phyloP scores from a whole-genome alignment of 2,797 vertebrate genomes.

The Tiaroga cobitis region DNA sequence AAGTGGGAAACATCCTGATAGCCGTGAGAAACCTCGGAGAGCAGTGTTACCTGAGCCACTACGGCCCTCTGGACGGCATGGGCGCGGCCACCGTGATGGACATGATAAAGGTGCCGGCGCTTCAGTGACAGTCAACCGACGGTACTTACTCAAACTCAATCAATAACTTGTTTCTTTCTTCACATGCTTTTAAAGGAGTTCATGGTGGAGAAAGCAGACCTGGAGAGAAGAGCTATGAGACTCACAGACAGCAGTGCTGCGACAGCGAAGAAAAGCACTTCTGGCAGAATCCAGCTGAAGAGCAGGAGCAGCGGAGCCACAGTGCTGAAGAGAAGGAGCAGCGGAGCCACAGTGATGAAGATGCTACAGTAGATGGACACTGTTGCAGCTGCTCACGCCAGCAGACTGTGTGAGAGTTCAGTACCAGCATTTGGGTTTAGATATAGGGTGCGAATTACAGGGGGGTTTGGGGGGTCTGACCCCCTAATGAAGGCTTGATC shows the following conservation, averaged over 20 bases:
- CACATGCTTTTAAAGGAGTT: constrained; percentile 73
- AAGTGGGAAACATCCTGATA: constrained; percentile 70
- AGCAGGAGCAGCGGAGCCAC: constrained; percentile 63
- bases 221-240: constrained; percentile 66
- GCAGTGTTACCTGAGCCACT: constrained; percentile 74
- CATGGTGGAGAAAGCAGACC: constrained; percentile 75
- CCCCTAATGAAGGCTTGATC: too few species aligned
- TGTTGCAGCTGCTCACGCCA: background rate
- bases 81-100: constrained; percentile 73
- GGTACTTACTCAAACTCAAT: background rate
- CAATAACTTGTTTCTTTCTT: constrained; percentile 6
- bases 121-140: background rate
- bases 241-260: constrained; percentile 59
- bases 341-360: constrained; percentile 14
- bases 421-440: too few species aligned
- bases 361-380: background rate
- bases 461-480: too few species aligned
- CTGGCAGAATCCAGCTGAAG: constrained; percentile 69
- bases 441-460: too few species aligned
- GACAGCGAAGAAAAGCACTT: constrained; percentile 59
- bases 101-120: constrained; percentile 77
- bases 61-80: constrained; percentile 67
- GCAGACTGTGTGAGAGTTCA: too few species aligned
- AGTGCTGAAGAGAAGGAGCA: constrained; percentile 68
- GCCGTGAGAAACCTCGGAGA: constrained; percentile 76